phyloP scores from a whole-genome alignment of 1,140 invertebrate genomes.

The Campoletis sonorensis region DNA sequence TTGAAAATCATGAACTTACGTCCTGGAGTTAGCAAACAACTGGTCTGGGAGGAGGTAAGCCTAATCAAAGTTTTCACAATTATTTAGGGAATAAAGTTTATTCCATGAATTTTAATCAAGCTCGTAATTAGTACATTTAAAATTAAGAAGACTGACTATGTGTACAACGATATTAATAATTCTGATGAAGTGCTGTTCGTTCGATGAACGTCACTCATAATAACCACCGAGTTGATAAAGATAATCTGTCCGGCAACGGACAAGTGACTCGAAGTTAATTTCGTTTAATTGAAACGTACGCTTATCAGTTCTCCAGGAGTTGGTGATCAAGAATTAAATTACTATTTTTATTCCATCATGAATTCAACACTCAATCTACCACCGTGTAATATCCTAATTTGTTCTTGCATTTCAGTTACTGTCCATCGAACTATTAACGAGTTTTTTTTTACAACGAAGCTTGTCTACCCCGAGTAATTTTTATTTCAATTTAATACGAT shows the following conservation, averaged over 20 bases:
- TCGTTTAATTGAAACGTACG: background rate
- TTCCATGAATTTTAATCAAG: too few relatives aligned
- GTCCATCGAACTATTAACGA: too few relatives aligned
- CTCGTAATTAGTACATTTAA: background rate
- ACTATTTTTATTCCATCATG: background rate
- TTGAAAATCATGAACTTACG: slow-evolving; percentile 95
- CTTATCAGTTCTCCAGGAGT: background rate
- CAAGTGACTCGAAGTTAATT: background rate
- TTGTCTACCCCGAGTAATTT: too few relatives aligned
- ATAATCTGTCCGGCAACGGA: background rate
- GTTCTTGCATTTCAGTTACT: too few relatives aligned
- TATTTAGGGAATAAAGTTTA: background rate
- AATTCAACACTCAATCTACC: background rate
- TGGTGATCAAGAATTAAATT: background rate
- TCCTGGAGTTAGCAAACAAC: slow-evolving; percentile 84
- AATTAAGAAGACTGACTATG: background rate
- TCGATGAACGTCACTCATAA: background rate
- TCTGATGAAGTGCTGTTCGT: background rate
- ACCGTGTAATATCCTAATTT: too few relatives aligned
- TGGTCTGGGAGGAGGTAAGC: slow-evolving; percentile 93
- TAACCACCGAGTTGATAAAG: background rate
- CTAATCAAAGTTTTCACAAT: background rate
- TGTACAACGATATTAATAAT: background rate
- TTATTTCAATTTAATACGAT: too few relatives aligned
- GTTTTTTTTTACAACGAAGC: too few relatives aligned